Evolutionary conservation across 2,888 invertebrate species (phyloP).

Genomic region (Xestia c-nigrum): DNA sequence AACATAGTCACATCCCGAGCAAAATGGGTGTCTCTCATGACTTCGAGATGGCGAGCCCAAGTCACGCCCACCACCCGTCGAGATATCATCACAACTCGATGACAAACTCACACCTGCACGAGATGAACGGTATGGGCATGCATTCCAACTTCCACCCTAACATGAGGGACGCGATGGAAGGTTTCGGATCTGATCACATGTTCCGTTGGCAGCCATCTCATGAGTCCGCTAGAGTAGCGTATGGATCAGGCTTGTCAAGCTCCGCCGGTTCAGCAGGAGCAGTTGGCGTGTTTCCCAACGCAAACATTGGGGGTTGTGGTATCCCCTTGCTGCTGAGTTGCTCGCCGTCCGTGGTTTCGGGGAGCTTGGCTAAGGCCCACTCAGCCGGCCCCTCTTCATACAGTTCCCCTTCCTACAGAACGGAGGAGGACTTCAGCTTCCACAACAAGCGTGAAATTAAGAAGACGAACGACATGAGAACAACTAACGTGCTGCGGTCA

Average conservation of each 20-base stretch:
- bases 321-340: slow-evolving; percentile 86
- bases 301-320: slow-evolving; percentile 83
- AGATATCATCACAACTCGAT: slow-evolving; percentile 54
- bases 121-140: slow-evolving; percentile 72
- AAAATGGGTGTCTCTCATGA: slow-evolving; percentile 50
- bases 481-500: slow-evolving; percentile 53
- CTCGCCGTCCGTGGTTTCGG: slow-evolving; percentile 83
- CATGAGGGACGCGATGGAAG: slow-evolving; percentile 74
- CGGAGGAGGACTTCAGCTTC: slow-evolving; percentile 77
- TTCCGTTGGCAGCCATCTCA: slow-evolving; percentile 76
- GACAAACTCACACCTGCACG: slow-evolving; percentile 72
- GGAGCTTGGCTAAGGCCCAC: slow-evolving; percentile 80
- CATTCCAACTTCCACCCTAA: slow-evolving; percentile 70
- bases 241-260: slow-evolving; percentile 68
- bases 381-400: slow-evolving; percentile 67
- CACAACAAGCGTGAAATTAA: slow-evolving; percentile 82
- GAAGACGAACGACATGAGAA: slow-evolving; percentile 63
- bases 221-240: slow-evolving; percentile 75
- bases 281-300: slow-evolving; percentile 84
- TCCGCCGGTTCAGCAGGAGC: slow-evolving; percentile 69
- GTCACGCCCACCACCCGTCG: slow-evolving; percentile 44
- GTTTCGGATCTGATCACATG: slow-evolving; percentile 68
- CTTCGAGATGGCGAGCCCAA: slow-evolving; percentile 36
- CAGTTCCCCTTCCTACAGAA: slow-evolving; percentile 77
- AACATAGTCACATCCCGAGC: slow-evolving; percentile 43